Conservation (phyloP, 2,888 invertebrate species). For the Oxytorus armatus region DNA sequence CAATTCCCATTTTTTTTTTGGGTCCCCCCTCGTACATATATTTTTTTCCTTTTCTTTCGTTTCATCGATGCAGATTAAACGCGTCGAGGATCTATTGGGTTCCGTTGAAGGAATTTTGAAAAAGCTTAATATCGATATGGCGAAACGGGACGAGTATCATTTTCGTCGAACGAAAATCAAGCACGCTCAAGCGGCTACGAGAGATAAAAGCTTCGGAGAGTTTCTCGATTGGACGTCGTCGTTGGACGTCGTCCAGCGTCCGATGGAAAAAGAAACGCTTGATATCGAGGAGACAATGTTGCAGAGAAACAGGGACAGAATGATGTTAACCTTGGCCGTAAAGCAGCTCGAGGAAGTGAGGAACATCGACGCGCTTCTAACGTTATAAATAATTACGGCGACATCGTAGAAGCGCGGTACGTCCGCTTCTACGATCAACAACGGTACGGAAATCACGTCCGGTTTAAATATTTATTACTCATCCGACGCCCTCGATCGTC, state of each 20-base stretch:
- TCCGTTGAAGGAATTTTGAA: constrained; percentile 39
- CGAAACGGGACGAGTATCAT: constrained; percentile 48
- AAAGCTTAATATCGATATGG: constrained; percentile 28
- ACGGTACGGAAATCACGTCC: no score
- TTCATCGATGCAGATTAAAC: constrained; percentile 59
- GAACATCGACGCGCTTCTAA: constrained; percentile 61
- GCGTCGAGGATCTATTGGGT: constrained; percentile 19
- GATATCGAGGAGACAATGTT: constrained; percentile 35
- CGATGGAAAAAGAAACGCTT: constrained; percentile 26
- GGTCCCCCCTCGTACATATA: constrained; percentile 1
- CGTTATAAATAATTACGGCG: constrained; percentile 16
- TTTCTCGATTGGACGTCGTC: constrained; percentile 56
- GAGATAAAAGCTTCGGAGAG: constrained; percentile 49
- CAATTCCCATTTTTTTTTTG: constrained; percentile 18
- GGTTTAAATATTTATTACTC: no score
- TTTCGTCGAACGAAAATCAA: constrained; percentile 27
- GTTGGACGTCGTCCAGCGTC: constrained; percentile 31
- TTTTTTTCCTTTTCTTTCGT: constrained; percentile 12
- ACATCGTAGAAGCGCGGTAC: not conserved
- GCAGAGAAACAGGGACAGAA: constrained; percentile 60
- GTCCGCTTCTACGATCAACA: no score
- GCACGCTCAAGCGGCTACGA: constrained; percentile 23
- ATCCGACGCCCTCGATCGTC: no score
- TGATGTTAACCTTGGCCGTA: constrained; percentile 58
- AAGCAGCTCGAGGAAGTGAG: constrained; percentile 63